These are phyloP conservation scores for Myotis lucifugus DNA, from an alignment of 2,113 vertebrate species.

Conservation along the genomic window DNA sequence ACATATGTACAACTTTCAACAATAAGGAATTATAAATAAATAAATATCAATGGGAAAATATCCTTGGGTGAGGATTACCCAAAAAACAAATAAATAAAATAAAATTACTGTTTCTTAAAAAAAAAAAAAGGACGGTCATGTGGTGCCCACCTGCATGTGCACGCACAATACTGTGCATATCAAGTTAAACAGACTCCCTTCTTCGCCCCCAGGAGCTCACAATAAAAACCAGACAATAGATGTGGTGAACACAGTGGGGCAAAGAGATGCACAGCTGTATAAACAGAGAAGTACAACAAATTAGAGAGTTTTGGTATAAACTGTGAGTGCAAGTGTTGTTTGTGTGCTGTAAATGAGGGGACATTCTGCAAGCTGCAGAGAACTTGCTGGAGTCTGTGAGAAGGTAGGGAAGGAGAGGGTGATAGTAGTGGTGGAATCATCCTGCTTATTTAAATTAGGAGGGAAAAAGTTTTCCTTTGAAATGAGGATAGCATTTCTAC, in stretches of 20 bases:
- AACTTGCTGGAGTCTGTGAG: background rate
- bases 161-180: background rate
- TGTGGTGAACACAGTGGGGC: background rate
- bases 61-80: too few relatives aligned
- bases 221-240: slow-evolving; percentile 43
- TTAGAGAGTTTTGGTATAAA: slow-evolving; percentile 43
- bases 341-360: background rate
- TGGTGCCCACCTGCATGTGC: background rate
- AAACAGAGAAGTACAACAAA: slow-evolving; percentile 61
- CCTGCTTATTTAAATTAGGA: background rate
- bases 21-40: too few relatives aligned
- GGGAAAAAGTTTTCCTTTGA: background rate
- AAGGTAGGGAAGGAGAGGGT: background rate
- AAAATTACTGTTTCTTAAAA: too few relatives aligned
- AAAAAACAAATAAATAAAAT: too few relatives aligned
- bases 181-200: background rate
- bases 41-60: too few relatives aligned
- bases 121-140: background rate
- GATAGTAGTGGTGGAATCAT: background rate
- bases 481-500: background rate
- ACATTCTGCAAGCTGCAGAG: background rate
- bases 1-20: too few relatives aligned
- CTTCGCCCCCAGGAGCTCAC: slow-evolving; percentile 8
- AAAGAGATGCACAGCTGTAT: slow-evolving; percentile 61
- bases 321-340: background rate